These are phyloP conservation scores for Merluccius polli DNA, from an alignment of 2,797 vertebrate genomes.

Conservation along the genomic window DNA sequence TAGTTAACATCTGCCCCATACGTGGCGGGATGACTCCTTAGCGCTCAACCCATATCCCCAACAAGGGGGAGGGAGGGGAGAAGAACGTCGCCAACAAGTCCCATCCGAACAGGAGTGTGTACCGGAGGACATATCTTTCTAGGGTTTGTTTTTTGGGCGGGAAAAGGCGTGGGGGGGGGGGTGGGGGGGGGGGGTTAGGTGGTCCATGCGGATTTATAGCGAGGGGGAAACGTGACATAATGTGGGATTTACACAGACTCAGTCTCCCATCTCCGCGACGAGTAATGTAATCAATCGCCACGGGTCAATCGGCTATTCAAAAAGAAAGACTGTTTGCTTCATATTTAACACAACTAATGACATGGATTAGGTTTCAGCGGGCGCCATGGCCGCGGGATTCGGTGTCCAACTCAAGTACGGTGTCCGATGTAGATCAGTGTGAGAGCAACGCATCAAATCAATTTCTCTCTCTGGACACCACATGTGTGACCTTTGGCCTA, in stretches of 20 bases:
- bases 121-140: background rate
- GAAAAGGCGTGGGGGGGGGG: background rate
- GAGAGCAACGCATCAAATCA: background rate
- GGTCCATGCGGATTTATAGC: background rate
- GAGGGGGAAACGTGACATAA: constrained; percentile 27
- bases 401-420: background rate
- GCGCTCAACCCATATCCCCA: constrained; percentile 31
- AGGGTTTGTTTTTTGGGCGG: background rate
- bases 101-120: background rate
- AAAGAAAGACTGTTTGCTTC: background rate
- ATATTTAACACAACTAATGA: background rate
- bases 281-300: constrained; percentile 54
- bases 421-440: background rate
- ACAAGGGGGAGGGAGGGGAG: background rate
- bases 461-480: background rate
- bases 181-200: background rate
- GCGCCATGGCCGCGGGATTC: background rate
- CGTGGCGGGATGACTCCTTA: constrained; percentile 48
- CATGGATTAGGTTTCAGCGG: background rate
- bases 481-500: background rate
- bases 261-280: constrained; percentile 28
- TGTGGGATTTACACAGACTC: constrained; percentile 52
- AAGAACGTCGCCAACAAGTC: constrained; percentile 17
- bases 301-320: constrained; percentile 44
- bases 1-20: constrained; percentile 68